These are phyloP conservation scores for Lingula anatina DNA, from an alignment of 2,888 invertebrate genomes.

Conservation along the genomic window DNA sequence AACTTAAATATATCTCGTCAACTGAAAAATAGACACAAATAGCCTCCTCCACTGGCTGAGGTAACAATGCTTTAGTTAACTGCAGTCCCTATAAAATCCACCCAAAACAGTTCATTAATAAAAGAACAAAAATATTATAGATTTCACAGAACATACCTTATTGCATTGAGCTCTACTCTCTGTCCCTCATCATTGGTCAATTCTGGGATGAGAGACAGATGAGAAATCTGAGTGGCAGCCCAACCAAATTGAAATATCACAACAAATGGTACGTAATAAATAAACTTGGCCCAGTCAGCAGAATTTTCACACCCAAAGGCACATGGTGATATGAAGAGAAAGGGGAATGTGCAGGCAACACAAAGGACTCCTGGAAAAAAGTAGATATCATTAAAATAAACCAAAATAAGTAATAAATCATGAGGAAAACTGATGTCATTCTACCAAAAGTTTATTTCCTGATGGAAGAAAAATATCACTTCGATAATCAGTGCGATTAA, in stretches of 20 bases:
- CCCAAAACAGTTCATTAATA: conserved; percentile 70
- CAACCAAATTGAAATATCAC: conserved; percentile 83
- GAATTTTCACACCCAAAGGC: conserved; percentile 61
- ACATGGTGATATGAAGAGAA: conserved; percentile 79
- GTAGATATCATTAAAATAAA: not conserved
- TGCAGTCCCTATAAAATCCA: conserved; percentile 58
- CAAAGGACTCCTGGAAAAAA: conserved; percentile 62
- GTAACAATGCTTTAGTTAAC: conserved; percentile 61
- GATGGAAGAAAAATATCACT: too few relatives aligned
- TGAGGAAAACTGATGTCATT: too few relatives aligned
- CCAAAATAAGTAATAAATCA: too few relatives aligned
- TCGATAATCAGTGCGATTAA: too few relatives aligned
- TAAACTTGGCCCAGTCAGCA: conserved; percentile 58
- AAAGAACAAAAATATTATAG: conserved; percentile 80
- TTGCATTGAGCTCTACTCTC: conserved; percentile 52
- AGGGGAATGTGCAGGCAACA: conserved; percentile 75
- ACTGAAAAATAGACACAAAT: too few relatives aligned
- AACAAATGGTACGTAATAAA: conserved; percentile 56
- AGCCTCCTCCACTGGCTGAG: too few relatives aligned
- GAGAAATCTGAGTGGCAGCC: conserved; percentile 87
- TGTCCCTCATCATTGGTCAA: conserved; percentile 48
- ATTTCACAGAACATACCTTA: conserved; percentile 62
- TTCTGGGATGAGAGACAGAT: conserved; percentile 77
- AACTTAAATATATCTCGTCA: too few relatives aligned
- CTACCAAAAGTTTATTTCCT: too few relatives aligned